phyloP scores from a whole-genome alignment of 1,140 invertebrate genomes.

The Brachionus manjavacas region DNA sequence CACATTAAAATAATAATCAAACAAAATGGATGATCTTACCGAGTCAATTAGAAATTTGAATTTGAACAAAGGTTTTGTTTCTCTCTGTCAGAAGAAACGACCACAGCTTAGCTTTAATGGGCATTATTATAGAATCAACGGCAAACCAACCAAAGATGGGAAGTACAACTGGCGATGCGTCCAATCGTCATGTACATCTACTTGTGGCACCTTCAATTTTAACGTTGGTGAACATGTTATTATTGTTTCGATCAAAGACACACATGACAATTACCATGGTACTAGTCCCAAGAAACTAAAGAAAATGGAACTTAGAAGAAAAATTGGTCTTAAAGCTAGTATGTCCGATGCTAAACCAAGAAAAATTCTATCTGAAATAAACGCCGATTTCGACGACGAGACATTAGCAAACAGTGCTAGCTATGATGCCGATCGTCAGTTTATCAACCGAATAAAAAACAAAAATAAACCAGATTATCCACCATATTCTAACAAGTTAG shows the following conservation, averaged over 20 bases:
- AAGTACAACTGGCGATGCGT: not conserved
- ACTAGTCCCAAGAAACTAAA: not conserved
- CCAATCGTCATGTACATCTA: not conserved
- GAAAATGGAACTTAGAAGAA: not conserved
- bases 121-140: not conserved
- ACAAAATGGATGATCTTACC: too few species aligned
- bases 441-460: not conserved
- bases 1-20: too few species aligned
- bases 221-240: not conserved
- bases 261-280: not conserved
- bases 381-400: not conserved
- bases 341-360: slow-evolving; percentile 2
- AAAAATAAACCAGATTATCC: not conserved
- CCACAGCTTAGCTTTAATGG: not conserved
- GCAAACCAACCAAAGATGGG: not conserved
- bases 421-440: not conserved
- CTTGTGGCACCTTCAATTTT: not conserved
- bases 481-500: not conserved
- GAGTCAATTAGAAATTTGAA: too few species aligned
- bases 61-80: too few species aligned
- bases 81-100: not conserved
- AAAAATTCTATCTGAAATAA: not conserved
- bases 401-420: not conserved
- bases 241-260: not conserved
- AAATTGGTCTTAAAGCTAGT: not conserved